These are phyloP conservation scores for Linhomoeus sp. DNA, from an alignment of 2,888 invertebrate species.

Conservation along the genomic window DNA sequence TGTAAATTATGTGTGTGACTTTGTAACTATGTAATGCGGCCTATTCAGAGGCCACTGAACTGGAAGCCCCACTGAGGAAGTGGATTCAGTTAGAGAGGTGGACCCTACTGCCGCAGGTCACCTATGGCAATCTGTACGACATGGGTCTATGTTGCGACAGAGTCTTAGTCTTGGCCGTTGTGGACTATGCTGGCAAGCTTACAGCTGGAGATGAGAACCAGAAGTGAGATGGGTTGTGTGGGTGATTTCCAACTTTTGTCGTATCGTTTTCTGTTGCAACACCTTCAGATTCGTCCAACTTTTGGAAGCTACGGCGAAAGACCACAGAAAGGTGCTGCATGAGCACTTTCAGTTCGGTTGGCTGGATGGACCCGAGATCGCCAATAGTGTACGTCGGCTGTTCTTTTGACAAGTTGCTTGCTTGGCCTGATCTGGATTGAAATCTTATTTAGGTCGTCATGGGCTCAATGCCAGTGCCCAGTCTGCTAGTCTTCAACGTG, in stretches of 20 bases:
- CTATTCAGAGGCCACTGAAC: too few relatives aligned
- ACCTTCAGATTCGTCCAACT: neutral
- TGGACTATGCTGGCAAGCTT: conserved; percentile 10
- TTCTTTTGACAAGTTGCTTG: too few relatives aligned
- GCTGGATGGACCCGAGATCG: conserved; percentile 69
- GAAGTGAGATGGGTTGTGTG: neutral
- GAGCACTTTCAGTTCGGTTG: conserved; percentile 76
- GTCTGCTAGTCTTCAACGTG: conserved; percentile 70
- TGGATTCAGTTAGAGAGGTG: conserved; percentile 22
- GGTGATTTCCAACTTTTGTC: too few relatives aligned
- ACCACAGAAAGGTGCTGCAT: neutral
- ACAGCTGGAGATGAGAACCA: neutral
- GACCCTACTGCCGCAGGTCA: conserved; percentile 15
- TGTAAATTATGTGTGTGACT: too few relatives aligned
- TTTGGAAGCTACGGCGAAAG: neutral
- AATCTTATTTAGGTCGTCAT: too few relatives aligned
- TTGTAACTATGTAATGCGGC: too few relatives aligned
- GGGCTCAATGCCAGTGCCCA: conserved; percentile 57
- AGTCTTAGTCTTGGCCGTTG: conserved; percentile 17
- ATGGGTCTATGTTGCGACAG: conserved; percentile 16
- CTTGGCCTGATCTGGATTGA: too few relatives aligned
- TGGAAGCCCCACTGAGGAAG: neutral
- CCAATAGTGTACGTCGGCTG: too few relatives aligned
- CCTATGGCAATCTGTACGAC: conserved; percentile 15
- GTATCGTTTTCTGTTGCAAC: too few relatives aligned